Evolutionary conservation across 2,797 vertebrate genomes (phyloP), one percentile per base, ranked within the genome.

Genomic region (Pygocentrus nattereri): DNA sequence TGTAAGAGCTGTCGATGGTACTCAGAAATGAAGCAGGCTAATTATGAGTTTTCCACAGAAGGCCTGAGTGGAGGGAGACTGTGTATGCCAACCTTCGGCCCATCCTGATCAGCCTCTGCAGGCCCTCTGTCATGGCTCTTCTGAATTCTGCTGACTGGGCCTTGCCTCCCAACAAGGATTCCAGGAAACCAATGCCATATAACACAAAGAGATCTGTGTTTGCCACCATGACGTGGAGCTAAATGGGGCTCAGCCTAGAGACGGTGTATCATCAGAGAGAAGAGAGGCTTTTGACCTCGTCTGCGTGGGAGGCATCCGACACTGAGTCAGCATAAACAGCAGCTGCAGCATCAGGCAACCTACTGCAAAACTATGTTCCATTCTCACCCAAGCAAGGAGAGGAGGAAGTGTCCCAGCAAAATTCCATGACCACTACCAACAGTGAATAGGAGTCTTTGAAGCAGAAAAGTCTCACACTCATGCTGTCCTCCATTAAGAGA

Each of bases 131-230:
- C 59, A 44, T 74, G 59, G 74, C 59, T 41, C 67, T 80, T 82
- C 31, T 77, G 44, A 69, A 80, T 79, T 73, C 49, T 52, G 21
- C 34, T 23, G 68, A 84, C 78, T 78, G 61, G n/a, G 31, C 44
- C 52, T 69, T 52, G 74, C 85, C 91, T 90, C 85, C 89, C 86
- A 90, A 84, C 85, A 84, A 88, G 59, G 80, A 85, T 90, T 88
- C 86, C 87, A 91, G 82, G 86, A 89, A 85, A 70, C 82, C 81
- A 87, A 85, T 88, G 88, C 82, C 89, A 85, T 82, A 78, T 81
- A 74, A 75, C 87, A 95, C 93, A 95, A 94, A 92, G 91, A 91
- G 87, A 85, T 83, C 90, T 91, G 85, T 95, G 93, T 94, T 90
- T 82, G 18, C 27, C 58, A 27, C 15, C 56, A 64, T 82, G 70